Percentiles rank a stretch among this genome's conserved stretches.
Conservation (phyloP, 1,140 invertebrate genomes). For the Calliopsis andreniformis region DNA sequence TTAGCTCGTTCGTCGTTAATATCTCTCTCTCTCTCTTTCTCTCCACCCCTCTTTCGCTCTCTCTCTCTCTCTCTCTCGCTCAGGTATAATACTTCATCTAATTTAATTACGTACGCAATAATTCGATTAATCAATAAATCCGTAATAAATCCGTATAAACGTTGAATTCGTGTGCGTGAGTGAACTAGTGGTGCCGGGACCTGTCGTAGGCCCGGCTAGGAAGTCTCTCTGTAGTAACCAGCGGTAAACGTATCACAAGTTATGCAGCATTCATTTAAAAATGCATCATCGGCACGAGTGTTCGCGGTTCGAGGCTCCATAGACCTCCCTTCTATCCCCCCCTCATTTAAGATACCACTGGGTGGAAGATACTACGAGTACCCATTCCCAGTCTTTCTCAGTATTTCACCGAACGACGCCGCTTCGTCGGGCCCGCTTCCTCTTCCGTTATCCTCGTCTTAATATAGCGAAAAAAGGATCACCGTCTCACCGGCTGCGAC, state of each 20-base stretch:
- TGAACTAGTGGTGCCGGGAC: constrained; percentile 80
- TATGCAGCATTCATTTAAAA: constrained; percentile 79
- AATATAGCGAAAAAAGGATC: background rate
- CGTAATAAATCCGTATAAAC: constrained; percentile 77
- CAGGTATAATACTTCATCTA: constrained; percentile 65
- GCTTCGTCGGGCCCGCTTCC: background rate
- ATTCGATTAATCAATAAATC: constrained; percentile 79
- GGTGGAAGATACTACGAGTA: too few species aligned
- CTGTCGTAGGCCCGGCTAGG: constrained; percentile 74
- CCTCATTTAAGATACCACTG: too few species aligned
- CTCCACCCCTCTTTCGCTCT: constrained; percentile 39
- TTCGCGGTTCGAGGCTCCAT: constrained; percentile 65
- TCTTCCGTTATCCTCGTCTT: background rate
- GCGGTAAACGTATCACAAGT: constrained; percentile 82
- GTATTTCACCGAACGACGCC: background rate
- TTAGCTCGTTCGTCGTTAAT: constrained; percentile 50
- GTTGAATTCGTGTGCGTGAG: constrained; percentile 81
- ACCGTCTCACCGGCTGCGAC: background rate
- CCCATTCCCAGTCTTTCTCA: background rate
- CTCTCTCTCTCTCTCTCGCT: constrained; percentile 49
- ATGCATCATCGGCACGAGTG: constrained; percentile 74
- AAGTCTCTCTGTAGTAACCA: constrained; percentile 82
- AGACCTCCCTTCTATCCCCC: too few species aligned
- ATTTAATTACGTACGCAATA: constrained; percentile 72
- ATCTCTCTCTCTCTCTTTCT: constrained; percentile 60